phyloP scores from a whole-genome alignment of 2,888 invertebrate genomes.

The Zygothrica quintamaculata region DNA sequence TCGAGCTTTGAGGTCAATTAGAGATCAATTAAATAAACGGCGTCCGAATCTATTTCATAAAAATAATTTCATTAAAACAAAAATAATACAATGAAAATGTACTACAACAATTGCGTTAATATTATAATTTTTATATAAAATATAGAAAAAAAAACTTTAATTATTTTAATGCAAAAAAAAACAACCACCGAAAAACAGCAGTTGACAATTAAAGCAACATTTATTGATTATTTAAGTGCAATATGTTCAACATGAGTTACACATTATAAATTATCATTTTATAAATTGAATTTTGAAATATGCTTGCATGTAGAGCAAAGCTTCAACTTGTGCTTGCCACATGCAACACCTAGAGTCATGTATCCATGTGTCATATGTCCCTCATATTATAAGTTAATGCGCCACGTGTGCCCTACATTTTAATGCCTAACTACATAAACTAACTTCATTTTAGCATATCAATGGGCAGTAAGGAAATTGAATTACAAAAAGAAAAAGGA shows the following conservation, averaged over 20 bases:
- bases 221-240: constrained; percentile 36
- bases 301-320: constrained; percentile 22
- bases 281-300: constrained; percentile 30
- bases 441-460: constrained; percentile 48
- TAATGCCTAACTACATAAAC: constrained; percentile 8
- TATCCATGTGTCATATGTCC: no score
- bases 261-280: constrained; percentile 46
- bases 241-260: constrained; percentile 42
- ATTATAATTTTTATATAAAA: no score
- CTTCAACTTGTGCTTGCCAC: constrained; percentile 7
- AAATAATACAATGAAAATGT: no score
- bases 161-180: constrained; percentile 53
- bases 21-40: constrained; percentile 12
- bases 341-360: constrained; percentile 19
- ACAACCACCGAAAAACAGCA: constrained; percentile 71
- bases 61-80: no score
- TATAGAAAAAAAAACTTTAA: constrained; percentile 14
- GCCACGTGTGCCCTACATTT: constrained; percentile 25
- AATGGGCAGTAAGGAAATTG: constrained; percentile 7
- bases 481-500: background rate
- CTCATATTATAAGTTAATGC: constrained; percentile 25
- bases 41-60: background rate
- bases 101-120: no score
- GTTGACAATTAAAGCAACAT: constrained; percentile 52
- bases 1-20: constrained; percentile 40